Evolutionary conservation across 2,113 vertebrate species (phyloP).

Genomic region (Phylloscopus whistleri): DNA sequence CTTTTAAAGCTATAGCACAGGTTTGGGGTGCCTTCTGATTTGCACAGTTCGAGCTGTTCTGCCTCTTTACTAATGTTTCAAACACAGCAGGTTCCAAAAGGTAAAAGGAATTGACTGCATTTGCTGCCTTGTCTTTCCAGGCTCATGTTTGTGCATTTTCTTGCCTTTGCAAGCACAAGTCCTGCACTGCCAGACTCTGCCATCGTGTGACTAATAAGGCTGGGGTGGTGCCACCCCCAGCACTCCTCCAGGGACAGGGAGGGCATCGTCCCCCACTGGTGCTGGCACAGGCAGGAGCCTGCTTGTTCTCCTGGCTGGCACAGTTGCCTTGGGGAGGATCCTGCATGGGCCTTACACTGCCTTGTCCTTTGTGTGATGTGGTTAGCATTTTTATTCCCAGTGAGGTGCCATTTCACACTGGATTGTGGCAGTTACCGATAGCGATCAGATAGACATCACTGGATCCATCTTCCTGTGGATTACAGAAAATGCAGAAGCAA

Average conservation of each 20-base stretch:
- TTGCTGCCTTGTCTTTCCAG: not conserved
- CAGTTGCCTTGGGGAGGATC: not conserved
- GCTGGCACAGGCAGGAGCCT: not conserved
- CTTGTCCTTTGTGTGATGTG: not conserved
- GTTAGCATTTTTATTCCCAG: not conserved
- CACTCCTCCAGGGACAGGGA: not conserved
- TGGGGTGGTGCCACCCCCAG: not conserved
- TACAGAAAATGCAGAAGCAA: not conserved
- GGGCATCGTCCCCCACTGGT: not conserved
- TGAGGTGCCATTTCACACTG: not conserved
- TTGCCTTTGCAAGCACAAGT: not conserved
- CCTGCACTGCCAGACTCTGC: not conserved
- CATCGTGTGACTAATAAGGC: not conserved
- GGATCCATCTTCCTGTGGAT: not conserved
- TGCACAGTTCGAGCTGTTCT: accelerated
- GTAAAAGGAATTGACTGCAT: not conserved
- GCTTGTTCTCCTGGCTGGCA: not conserved
- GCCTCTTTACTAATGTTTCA: not conserved
- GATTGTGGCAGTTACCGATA: not conserved
- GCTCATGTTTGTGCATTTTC: not conserved
- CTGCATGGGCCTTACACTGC: not conserved
- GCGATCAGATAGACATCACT: not conserved
- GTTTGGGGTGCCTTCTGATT: not conserved
- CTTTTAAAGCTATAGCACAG: not conserved
- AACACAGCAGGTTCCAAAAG: not conserved